Base-by-base conservation (phyloP, 2,797 vertebrate genomes). In the Sebastes nivosus region DNA sequence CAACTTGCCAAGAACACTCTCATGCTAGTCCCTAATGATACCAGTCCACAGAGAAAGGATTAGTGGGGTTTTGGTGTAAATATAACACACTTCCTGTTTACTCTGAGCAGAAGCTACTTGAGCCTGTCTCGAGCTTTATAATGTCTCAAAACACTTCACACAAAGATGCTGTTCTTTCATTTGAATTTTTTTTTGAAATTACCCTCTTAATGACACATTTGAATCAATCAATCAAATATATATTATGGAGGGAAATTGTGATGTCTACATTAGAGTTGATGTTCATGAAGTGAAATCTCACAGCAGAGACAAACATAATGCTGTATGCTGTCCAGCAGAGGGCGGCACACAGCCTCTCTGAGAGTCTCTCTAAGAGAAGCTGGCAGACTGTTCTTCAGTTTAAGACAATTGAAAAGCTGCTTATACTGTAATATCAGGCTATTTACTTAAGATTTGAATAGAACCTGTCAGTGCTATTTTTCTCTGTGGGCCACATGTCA, bases 81-180 rank as follows among this genome's bases (percentile, higher is more conserved):
- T 89, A 91, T 92, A 94, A 88, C 89, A 80, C 81, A 80, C 79
- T 83, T 91, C 87, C 86, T 93, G 88, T 92, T 93, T 88, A 88
- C 82, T 84, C 52, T 64, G 74, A 71, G 68, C 65, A 81, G 36
- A 83, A 73, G 63, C 82, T 71, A 57, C 85, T 83, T 84, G 75
- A 91, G 69, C 65, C 55, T 5, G 72, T 79, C 50, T 82, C 8
- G 0, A 42, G 69, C 30, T 80, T 83, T 36, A 22, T 71, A 70
- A 59, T 52, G 79, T 83, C 64, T 85, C 42, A 58, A 59, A 63
- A 72, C 22, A 36, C 55, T 29, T 67, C 27, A 67, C 67, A 57
- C 29, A 30, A 71, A 61, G 70, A 80, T 74, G 50, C 60, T 70
- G 12, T 20, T 67, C n/a, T 25, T 83, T 77, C 5, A 67, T 82